These are phyloP conservation scores for Cyprinus carpio DNA, from an alignment of 2,113 vertebrate genomes.

Conservation along the genomic window DNA sequence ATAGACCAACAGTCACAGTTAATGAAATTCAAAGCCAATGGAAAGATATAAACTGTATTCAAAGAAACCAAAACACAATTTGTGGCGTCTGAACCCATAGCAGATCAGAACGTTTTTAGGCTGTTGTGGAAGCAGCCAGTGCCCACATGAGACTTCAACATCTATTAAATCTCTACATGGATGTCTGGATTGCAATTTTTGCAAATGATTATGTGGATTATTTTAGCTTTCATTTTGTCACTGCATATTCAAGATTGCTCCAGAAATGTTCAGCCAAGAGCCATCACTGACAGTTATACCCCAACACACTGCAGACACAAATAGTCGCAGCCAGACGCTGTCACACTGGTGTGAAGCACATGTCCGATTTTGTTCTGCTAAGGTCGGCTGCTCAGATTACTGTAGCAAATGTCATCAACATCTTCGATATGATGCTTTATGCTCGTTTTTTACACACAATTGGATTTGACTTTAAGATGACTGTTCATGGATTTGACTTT, in stretches of 20 bases:
- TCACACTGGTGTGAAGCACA: not conserved
- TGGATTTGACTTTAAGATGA: constrained; percentile 33
- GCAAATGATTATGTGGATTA: not conserved
- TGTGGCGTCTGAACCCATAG: not conserved
- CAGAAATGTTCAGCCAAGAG: constrained; percentile 24
- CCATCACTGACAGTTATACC: constrained; percentile 11
- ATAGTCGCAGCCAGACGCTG: constrained; percentile 30
- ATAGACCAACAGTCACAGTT: not conserved
- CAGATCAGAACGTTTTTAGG: not conserved
- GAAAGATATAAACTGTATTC: not conserved
- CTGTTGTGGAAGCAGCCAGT: constrained; percentile 5
- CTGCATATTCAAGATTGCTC: not conserved
- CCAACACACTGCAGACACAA: not conserved
- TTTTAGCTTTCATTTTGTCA: not conserved
- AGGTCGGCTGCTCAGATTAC: constrained; percentile 28
- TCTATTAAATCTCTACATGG: not conserved
- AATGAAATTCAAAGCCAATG: not conserved
- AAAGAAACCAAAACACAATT: not conserved
- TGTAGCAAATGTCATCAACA: constrained; percentile 30
- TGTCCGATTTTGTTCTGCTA: not conserved
- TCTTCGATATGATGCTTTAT: constrained; percentile 11
- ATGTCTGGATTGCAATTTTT: not conserved
- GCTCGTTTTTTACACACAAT: constrained; percentile 30
- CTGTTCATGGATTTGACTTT: constrained; percentile 26
- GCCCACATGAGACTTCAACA: not conserved